Base-by-base conservation (phyloP, 1,140 invertebrate genomes). In the Aculops lycopersici region DNA sequence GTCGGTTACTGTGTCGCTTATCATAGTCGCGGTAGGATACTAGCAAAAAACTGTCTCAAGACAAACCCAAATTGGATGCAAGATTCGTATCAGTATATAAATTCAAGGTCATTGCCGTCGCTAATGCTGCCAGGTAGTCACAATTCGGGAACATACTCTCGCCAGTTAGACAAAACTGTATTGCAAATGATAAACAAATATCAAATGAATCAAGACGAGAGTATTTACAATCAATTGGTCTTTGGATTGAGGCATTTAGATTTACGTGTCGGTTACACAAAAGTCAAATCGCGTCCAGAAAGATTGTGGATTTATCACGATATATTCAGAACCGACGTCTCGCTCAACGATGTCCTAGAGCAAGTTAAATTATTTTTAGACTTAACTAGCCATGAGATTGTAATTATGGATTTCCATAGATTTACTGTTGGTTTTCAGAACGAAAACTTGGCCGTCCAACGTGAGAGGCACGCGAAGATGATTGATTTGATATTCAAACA, bases 11-110 rank as follows among this genome's bases (percentile, higher is more conserved):
- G 24, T 31, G 24, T 31, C 8, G 24, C 24, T 8, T 31, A 31
- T 31, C 24, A 31, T n/a, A 31, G n/a, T n/a, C 8, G n/a, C 24
- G 24, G n/a, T 31, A 8, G 24, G 8, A 36, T 64, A 17, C 48
- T 66, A 4, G 51, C 60, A 39, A 58, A 54, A 16, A 61, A 65
- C 14, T 72, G 69, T 50, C 51, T 71, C 18, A 61, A 60, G 46
- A 65, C 69, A 21, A 60, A 65, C 47, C 68, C 68, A 0, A 64
- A 62, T 3, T 71, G 69, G 70, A 71, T 72, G 68, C 55, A 59
- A 40, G 59, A 66, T 38, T 50, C 57, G 42, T 54, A 49, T 16
- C 16, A 53, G 1, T 46, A 47, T 3, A 46, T 67, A 2, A 57
- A 55, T 0, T 45, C 51, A 15, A 41, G 58, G 21, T 53, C 50